Conservation (phyloP, 2,113 vertebrate genomes). For the Dolichallabes microphthalmus region DNA sequence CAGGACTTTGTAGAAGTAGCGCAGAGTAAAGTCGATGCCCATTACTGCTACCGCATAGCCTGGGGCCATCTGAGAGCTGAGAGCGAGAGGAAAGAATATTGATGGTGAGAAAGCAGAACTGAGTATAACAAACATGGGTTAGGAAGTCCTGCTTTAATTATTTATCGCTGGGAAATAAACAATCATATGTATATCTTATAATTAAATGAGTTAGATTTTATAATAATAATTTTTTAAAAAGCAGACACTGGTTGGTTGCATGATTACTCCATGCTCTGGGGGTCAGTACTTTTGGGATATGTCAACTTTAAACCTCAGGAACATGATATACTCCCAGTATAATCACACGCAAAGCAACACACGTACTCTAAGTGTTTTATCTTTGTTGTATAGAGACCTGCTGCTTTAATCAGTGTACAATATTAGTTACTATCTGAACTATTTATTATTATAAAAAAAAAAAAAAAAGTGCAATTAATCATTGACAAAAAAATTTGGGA, state of each 20-base stretch:
- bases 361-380: too few species aligned
- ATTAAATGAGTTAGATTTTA: not conserved
- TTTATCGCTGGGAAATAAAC: not conserved
- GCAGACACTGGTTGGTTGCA: not conserved
- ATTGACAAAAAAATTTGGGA: too few species aligned
- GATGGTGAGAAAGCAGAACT: conserved; percentile 24
- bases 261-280: not conserved
- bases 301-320: not conserved
- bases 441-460: too few species aligned
- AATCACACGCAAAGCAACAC: too few species aligned
- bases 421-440: too few species aligned
- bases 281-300: not conserved
- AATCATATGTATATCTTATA: not conserved
- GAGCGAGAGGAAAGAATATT: not conserved
- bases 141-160: not conserved
- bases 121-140: conserved; percentile 13
- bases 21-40: conserved; percentile 96
- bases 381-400: too few species aligned
- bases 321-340: not conserved
- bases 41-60: conserved; percentile 93
- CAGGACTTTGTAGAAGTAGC: conserved; percentile 97
- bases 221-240: not conserved
- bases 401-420: too few species aligned
- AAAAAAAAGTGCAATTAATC: too few species aligned
- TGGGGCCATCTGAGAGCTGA: conserved; percentile 81